Evolutionary conservation across 1,140 invertebrate genomes (phyloP).

Genomic region (Drosophila lini): DNA sequence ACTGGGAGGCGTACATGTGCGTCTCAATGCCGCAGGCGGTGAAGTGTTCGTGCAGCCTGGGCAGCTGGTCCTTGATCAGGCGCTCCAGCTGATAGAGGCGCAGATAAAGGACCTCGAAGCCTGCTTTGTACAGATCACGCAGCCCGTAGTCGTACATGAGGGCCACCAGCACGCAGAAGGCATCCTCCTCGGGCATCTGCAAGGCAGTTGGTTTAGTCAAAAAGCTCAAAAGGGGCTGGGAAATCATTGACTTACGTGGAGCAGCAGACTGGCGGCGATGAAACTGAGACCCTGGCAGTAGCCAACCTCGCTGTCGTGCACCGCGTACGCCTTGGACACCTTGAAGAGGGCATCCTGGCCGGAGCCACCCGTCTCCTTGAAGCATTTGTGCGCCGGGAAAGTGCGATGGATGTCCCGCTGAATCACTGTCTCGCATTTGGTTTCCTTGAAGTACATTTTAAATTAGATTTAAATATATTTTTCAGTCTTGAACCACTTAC

Average conservation of each 20-base stretch:
- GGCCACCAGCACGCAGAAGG: slow-evolving; percentile 97
- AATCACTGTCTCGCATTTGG: slow-evolving; percentile 94
- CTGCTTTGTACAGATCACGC: slow-evolving; percentile 97
- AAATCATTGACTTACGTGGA: slow-evolving; percentile 92
- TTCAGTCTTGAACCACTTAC: slow-evolving; percentile 42
- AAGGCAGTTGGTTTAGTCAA: no score
- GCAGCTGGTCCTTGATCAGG: slow-evolving; percentile 94
- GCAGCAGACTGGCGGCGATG: slow-evolving; percentile 95
- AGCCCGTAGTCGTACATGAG: slow-evolving; percentile 99
- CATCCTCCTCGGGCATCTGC: slow-evolving; percentile 99
- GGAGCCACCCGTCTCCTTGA: slow-evolving; percentile 94
- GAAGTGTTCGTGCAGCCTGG: slow-evolving; percentile 96
- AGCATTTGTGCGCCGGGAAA: slow-evolving; percentile 99
- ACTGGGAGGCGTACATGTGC: slow-evolving; percentile 99
- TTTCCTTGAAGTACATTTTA: slow-evolving; percentile 55
- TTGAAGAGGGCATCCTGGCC: slow-evolving; percentile 97
- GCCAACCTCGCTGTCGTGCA: slow-evolving; percentile 98
- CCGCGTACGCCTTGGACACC: slow-evolving; percentile 98
- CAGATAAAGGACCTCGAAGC: slow-evolving; percentile 98
- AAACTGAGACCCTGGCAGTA: slow-evolving; percentile 99
- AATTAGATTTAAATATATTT: not conserved
- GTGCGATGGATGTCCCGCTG: slow-evolving; percentile 98
- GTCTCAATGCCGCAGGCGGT: slow-evolving; percentile 95
- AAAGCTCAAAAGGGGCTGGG: no score
- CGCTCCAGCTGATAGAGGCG: slow-evolving; percentile 98